Evolutionary conservation across 2,888 invertebrate species (phyloP), one percentile per base, ranked within the genome.

Genomic region (Cerceris rybyensis): DNA sequence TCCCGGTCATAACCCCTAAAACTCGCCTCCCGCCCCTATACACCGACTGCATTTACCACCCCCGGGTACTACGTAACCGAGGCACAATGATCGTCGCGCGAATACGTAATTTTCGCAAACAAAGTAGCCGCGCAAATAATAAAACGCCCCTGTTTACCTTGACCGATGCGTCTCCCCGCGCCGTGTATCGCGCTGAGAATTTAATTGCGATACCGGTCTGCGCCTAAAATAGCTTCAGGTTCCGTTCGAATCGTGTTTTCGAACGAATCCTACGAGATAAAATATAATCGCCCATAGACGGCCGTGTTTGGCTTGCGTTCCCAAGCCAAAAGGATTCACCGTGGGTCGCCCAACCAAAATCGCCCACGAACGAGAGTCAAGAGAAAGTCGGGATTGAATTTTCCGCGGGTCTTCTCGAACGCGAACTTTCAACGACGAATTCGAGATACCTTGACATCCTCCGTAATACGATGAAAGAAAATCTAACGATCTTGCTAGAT

Each of bases 81-180:
- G 89, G 90, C 88, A 90, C 89, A 92, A 92, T 91, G 91, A 92
- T 92, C 90, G 90, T 87, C 89, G 88, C 87, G 87, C 89, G 90
- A 92, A 92, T 90, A 90, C 90, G 90, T 91, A 91, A 92, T 92
- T 92, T 92, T 90, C 90, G 90, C 90, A 91, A 92, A 92, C 91
- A 92, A 92, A 91, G 90, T 90, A 86, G 83, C 82, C 83, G 88
- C 88, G 90, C 90, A 91, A 92, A 92, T 92, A 92, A 91, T 92
- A 92, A 91, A 89, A 90, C 88, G 87, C 89, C 85, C 78, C 88
- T 91, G 90, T 92, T 91, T 91, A 88, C 91, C 88, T 85, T 83
- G 85, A 85, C 85, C 86, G 86, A 80, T 81, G 85, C 78, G 70
- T 82, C 78, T 75, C 80, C 74, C 69, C 70, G 69, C 72, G 59